Conservation (phyloP, 2,113 vertebrate genomes). For the Sciurus niger region DNA sequence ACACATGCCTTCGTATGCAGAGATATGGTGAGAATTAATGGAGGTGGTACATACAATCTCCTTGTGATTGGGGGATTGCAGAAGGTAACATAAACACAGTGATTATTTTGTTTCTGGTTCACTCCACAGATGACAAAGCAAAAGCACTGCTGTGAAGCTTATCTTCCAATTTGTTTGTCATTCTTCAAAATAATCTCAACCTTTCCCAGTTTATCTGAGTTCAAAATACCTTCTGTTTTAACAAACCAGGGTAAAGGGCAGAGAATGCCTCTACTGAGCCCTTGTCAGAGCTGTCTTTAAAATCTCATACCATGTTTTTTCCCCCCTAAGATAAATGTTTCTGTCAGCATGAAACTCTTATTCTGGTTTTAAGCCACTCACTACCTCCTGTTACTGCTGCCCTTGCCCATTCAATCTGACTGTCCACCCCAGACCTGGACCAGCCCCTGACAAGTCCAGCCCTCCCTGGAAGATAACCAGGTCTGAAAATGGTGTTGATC, state of each 20-base stretch:
- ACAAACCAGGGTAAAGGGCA: slow-evolving; percentile 43
- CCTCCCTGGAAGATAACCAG: neutral
- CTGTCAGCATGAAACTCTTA: slow-evolving; percentile 30
- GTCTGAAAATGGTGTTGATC: slow-evolving; percentile 59
- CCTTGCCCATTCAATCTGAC: neutral
- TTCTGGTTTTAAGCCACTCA: slow-evolving; percentile 51
- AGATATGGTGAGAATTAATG: neutral
- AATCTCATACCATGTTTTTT: slow-evolving; percentile 17
- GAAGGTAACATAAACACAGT: slow-evolving; percentile 16
- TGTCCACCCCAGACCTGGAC: no score
- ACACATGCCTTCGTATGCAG: neutral
- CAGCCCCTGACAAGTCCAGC: neutral
- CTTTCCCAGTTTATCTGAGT: slow-evolving; percentile 68
- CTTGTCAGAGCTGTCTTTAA: slow-evolving; percentile 35
- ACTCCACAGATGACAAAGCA: slow-evolving; percentile 11
- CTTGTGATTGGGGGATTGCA: neutral
- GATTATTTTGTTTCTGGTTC: neutral
- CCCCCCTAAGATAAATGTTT: slow-evolving; percentile 42
- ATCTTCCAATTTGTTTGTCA: slow-evolving; percentile 61
- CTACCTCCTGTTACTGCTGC: neutral
- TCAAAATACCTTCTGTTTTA: slow-evolving; percentile 72
- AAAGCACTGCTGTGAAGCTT: neutral
- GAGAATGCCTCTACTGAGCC: neutral
- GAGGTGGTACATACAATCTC: neutral
- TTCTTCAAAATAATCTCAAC: slow-evolving; percentile 67